A percentile compares a stretch with the other conserved stretches of the same genome.
Evolutionary conservation across 2,888 invertebrate species (phyloP).

Genomic region (Xestia c-nigrum): DNA sequence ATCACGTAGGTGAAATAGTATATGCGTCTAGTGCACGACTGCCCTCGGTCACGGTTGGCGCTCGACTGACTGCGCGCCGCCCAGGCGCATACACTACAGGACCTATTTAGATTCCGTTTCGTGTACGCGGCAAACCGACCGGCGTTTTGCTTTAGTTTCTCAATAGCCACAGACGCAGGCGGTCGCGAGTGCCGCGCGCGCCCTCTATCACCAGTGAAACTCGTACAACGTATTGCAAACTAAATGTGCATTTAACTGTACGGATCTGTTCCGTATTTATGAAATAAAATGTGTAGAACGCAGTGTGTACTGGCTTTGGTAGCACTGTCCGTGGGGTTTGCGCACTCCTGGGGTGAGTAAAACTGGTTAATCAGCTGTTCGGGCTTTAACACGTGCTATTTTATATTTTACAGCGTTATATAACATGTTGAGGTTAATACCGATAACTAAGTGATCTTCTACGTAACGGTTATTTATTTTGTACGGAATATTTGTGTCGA

Average conservation of each 20-base stretch:
- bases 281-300: conserved; percentile 86
- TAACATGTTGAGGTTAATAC: conserved; percentile 71
- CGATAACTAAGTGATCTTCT: conserved; percentile 34
- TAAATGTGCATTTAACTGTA: conserved; percentile 82
- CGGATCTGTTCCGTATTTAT: conserved; percentile 77
- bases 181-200: conserved; percentile 81
- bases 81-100: no score
- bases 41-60: no score
- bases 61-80: no score
- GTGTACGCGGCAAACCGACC: conserved; percentile 71
- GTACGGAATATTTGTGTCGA: conserved; percentile 48
- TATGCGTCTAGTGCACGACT: no score
- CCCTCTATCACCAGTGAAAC: conserved; percentile 82
- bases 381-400: conserved; percentile 82
- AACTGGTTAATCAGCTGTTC: conserved; percentile 83
- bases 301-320: conserved; percentile 80
- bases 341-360: conserved; percentile 86
- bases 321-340: conserved; percentile 77
- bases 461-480: conserved; percentile 45
- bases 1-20: no score
- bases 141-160: conserved; percentile 69
- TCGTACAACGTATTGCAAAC: conserved; percentile 76
- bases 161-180: conserved; percentile 61
- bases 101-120: conserved; percentile 78
- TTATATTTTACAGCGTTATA: conserved; percentile 75